These are phyloP conservation scores for Synchiropus splendidus DNA, from an alignment of 2,113 vertebrate species.

Conservation along the genomic window DNA sequence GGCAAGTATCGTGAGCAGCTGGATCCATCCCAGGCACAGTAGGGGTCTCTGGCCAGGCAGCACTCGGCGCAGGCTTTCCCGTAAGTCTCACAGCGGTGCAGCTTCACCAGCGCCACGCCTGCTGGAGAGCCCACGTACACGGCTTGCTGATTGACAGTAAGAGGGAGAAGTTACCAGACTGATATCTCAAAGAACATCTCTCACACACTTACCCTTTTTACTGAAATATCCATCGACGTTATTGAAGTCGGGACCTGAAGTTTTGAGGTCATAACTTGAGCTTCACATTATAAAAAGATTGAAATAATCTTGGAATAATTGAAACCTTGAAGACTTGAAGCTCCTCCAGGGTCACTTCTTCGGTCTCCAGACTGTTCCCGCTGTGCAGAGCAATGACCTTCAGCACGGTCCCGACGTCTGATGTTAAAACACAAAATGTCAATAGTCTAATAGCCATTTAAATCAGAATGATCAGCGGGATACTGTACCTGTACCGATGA, in stretches of 20 bases:
- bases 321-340: constrained; percentile 88
- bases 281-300: neutral
- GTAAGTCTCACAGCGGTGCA: constrained; percentile 83
- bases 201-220: constrained; percentile 77
- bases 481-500: constrained; percentile 91
- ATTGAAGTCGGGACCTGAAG: constrained; percentile 77
- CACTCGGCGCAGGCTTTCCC: constrained; percentile 87
- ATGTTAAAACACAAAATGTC: too few species aligned
- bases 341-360: constrained; percentile 87
- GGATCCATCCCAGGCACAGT: constrained; percentile 84
- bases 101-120: constrained; percentile 76
- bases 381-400: constrained; percentile 77
- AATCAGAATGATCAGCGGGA: too few species aligned
- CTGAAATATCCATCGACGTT: constrained; percentile 87
- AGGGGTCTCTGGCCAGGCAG: constrained; percentile 90
- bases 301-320: constrained; percentile 1
- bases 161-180: neutral
- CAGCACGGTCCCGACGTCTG: constrained; percentile 80
- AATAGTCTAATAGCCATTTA: too few species aligned
- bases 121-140: constrained; percentile 77
- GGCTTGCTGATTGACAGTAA: constrained; percentile 68
- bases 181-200: neutral
- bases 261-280: constrained; percentile 1
- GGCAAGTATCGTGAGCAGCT: constrained; percentile 71
- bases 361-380: constrained; percentile 54